A percentile compares a stretch with the other conserved stretches of the same genome.
Evolutionary conservation across 2,797 vertebrate species (phyloP).

Genomic region (Cynopterus sphinx): DNA sequence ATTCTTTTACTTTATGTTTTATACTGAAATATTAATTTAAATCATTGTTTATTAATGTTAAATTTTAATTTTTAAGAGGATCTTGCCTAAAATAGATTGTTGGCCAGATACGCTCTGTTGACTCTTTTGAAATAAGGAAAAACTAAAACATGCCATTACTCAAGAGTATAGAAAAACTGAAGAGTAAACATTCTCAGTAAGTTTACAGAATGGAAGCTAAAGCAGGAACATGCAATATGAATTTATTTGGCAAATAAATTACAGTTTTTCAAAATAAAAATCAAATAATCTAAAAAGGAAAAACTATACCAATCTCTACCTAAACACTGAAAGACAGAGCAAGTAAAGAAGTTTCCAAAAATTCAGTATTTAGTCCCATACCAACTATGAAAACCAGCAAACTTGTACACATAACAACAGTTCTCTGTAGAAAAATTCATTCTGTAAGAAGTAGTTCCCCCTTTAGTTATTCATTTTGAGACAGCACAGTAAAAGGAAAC

Average conservation of each 20-base stretch:
- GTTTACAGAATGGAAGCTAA: neutral
- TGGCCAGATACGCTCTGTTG: neutral
- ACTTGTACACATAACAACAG: neutral
- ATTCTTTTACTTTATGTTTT: neutral
- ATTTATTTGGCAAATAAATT: neutral
- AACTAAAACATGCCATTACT: neutral
- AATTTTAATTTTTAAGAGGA: slow-evolving; percentile 3
- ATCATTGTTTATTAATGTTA: neutral
- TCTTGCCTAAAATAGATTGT: neutral
- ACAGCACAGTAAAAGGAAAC: neutral
- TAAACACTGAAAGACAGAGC: neutral
- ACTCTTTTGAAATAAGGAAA: neutral
- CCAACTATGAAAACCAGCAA: neutral
- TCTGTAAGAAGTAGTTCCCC: neutral
- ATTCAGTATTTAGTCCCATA: neutral
- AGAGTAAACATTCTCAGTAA: neutral
- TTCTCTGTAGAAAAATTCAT: neutral
- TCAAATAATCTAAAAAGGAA: neutral
- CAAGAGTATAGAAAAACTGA: neutral
- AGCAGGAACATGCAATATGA: neutral
- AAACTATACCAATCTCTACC: neutral
- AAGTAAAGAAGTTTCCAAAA: neutral
- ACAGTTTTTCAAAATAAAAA: neutral
- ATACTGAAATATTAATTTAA: neutral
- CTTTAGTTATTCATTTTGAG: neutral